Base-by-base conservation (phyloP, 1,140 invertebrate genomes). In the Thaumetopoea pityocampa region DNA sequence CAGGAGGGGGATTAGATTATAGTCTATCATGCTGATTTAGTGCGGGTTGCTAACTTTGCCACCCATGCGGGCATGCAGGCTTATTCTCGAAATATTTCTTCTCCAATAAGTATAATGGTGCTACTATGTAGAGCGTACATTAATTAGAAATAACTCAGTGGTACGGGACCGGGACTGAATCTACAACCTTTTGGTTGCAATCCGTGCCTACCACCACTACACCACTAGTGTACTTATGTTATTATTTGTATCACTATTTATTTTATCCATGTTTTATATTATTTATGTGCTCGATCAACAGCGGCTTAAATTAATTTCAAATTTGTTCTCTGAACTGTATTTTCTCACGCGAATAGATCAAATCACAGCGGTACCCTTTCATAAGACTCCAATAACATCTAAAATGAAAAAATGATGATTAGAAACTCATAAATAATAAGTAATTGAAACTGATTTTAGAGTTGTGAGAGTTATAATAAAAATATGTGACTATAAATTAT, bases 301-400 rank as follows among this genome's bases (percentile, higher is more conserved):
- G 22, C 40, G 40, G 46, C 55, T 67, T 48, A 54, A 58, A 64
- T 68, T 67, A 56, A 65, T 69, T 65, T 67, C 51, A 45, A 65
- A 65, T 63, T 51, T 58, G 41, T 53, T 34, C 42, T 61, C 51
- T 42, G 53, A 51, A 57, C 26, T 34, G 20, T 41, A 32, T 57
- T 56, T 64, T 70, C 63, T 71, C 65, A 69, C 62, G 61, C 51
- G 32, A 48, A 11, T 20, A 16, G 23, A 45, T 27, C 29, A 17
- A 32, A 51, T 47, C 35, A 12, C 23, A 38, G 40, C 41, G 30
- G 37, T 29, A 16, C 28, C 29, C 41, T 37, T 54, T 36, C 20
- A 40, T 44, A 17, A 33, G 15, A 35, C 46, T 52, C 29, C 36
- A 27, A 40, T 32, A 32, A 23, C 43, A 33, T 23, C 34, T n/a